Evolutionary conservation across 2,113 vertebrate genomes (phyloP).

Genomic region (Bos javanicus): DNA sequence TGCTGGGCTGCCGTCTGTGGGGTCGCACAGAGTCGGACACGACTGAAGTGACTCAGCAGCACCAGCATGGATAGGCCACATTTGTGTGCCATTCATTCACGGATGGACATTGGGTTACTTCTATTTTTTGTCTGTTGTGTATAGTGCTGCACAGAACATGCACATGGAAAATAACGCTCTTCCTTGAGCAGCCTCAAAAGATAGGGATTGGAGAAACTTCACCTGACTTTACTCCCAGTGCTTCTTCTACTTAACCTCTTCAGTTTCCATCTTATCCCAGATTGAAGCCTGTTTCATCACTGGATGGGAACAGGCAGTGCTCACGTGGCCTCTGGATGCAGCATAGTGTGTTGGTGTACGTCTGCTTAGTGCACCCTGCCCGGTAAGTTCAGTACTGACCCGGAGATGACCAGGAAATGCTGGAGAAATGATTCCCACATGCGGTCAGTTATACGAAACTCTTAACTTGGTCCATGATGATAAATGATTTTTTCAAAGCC

Average conservation of each 20-base stretch:
- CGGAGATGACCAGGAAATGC: background rate
- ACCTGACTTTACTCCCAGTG: background rate
- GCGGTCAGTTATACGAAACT: background rate
- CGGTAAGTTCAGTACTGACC: background rate
- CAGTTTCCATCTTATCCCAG: background rate
- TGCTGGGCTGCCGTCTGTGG: no score
- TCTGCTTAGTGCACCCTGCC: background rate
- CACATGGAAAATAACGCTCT: background rate
- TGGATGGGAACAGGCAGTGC: no score
- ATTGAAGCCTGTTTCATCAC: background rate
- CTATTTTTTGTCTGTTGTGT: background rate
- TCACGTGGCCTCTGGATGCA: background rate
- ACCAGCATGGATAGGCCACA: background rate
- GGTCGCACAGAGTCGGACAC: no score
- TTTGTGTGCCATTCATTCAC: background rate
- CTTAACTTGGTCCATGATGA: background rate
- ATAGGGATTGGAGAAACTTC: background rate
- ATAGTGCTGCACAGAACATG: background rate
- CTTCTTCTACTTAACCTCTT: background rate
- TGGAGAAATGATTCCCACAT: background rate
- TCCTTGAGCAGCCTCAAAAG: background rate
- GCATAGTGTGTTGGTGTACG: background rate
- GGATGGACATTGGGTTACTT: background rate
- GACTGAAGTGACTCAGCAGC: fast-evolving
- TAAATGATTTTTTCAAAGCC: background rate